Conservation (phyloP, 1,140 invertebrate genomes). For the Zaprionus taronus region DNA sequence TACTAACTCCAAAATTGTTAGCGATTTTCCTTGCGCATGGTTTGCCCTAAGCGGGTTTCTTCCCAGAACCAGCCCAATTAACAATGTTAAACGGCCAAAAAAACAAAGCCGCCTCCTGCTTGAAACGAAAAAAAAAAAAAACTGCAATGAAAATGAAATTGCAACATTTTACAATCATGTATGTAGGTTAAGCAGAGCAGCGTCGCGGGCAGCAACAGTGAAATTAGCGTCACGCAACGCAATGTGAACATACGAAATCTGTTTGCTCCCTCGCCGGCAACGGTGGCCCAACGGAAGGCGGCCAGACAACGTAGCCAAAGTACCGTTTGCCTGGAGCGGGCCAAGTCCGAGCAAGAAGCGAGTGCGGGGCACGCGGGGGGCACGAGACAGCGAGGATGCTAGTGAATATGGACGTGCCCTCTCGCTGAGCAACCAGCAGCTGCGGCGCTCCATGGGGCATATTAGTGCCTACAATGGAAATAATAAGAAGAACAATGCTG, state of each 20-base stretch:
- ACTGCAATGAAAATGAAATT: conserved; percentile 27
- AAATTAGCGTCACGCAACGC: conserved; percentile 63
- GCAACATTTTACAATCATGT: conserved; percentile 60
- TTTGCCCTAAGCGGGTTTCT: conserved; percentile 43
- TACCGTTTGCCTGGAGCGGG: conserved; percentile 63
- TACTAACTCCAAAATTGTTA: conserved; percentile 57
- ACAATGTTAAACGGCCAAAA: conserved; percentile 38
- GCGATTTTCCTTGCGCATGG: conserved; percentile 38
- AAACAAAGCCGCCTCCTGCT: conserved; percentile 28
- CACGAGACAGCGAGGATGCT: conserved; percentile 13
- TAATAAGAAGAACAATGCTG: conserved; percentile 30
- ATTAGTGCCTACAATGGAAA: conserved; percentile 48
- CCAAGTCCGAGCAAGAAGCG: conserved; percentile 26
- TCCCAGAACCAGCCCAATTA: conserved; percentile 42
- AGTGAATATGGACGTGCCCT: conserved; percentile 15
- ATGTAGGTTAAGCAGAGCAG: conserved; percentile 66
- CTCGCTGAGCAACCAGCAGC: conserved; percentile 24
- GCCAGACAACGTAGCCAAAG: conserved; percentile 68
- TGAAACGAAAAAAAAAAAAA: conserved; percentile 26
- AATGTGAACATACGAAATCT: conserved; percentile 77
- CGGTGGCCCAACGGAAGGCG: conserved; percentile 61
- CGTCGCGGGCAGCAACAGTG: conserved; percentile 38
- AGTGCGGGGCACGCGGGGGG: conserved; percentile 3
- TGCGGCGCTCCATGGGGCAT: conserved; percentile 44
- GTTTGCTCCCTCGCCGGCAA: conserved; percentile 58